Conservation (phyloP, 2,888 invertebrate genomes). For the Dione juno region DNA sequence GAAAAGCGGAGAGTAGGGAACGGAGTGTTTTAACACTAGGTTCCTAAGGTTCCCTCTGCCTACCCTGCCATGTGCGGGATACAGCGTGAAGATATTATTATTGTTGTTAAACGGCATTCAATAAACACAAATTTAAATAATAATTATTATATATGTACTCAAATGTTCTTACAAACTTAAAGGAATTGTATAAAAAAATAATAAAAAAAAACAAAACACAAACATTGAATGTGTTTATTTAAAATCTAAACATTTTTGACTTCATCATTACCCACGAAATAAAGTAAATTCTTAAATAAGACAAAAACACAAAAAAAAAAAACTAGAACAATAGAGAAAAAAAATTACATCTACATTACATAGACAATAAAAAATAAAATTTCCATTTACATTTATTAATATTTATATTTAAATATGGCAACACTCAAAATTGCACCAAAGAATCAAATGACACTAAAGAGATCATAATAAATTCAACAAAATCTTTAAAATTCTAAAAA, state of each 20-base stretch:
- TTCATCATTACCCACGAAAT: slow-evolving; percentile 9
- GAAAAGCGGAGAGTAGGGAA: too few relatives aligned
- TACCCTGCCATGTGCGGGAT: too few relatives aligned
- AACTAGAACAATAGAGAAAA: slow-evolving; percentile 26
- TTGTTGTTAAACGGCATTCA: too few relatives aligned
- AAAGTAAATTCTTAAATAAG: slow-evolving; percentile 20
- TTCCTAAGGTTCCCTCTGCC: too few relatives aligned
- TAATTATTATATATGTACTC: too few relatives aligned
- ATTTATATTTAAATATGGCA: slow-evolving; percentile 52
- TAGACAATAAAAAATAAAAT: slow-evolving; percentile 21
- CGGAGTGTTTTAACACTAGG: too few relatives aligned
- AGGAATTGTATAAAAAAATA: not conserved
- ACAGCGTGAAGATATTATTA: too few relatives aligned
- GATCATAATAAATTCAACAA: slow-evolving; percentile 53
- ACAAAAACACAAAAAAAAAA: slow-evolving; percentile 12
- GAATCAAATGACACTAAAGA: slow-evolving; percentile 58
- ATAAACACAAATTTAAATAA: too few relatives aligned
- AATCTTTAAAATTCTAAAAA: too few relatives aligned
- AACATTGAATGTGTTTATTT: slow-evolving; percentile 20
- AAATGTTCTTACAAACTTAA: too few relatives aligned
- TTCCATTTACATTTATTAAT: slow-evolving; percentile 5
- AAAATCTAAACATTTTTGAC: slow-evolving; percentile 4
- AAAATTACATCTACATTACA: slow-evolving; percentile 20
- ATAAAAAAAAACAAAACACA: not conserved
- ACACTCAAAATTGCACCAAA: slow-evolving; percentile 55